phyloP scores from a whole-genome alignment of 2,888 invertebrate species.

The Tetragnatha montana region DNA sequence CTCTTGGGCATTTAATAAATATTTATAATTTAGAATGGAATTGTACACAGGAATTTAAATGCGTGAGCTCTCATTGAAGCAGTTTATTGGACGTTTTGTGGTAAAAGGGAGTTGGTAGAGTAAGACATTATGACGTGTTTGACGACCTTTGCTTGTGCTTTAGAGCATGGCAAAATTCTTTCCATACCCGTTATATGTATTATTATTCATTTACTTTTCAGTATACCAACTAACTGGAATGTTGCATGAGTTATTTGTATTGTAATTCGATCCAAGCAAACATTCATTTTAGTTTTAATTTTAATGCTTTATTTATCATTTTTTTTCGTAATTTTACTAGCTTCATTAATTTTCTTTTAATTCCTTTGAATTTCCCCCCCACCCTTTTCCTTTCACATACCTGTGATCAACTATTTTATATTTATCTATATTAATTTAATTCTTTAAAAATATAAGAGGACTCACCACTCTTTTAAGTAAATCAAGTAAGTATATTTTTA shows the following conservation, averaged over 20 bases:
- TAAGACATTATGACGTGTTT: not conserved
- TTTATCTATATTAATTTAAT: not conserved
- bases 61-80: too few relatives aligned
- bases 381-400: not conserved
- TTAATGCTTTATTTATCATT: not conserved
- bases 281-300: slow-evolving; percentile 11
- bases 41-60: too few relatives aligned
- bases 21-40: too few relatives aligned
- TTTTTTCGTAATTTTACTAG: not conserved
- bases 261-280: slow-evolving; percentile 1
- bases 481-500: too few relatives aligned
- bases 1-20: too few relatives aligned
- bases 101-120: too few relatives aligned
- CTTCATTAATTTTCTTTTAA: not conserved
- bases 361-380: not conserved
- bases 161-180: slow-evolving; percentile 37
- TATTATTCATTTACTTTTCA: not conserved
- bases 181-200: not conserved
- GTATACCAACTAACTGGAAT: not conserved
- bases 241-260: slow-evolving; percentile 8
- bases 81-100: too few relatives aligned
- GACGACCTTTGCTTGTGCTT: slow-evolving; percentile 30
- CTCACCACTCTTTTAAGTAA: too few relatives aligned
- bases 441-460: too few relatives aligned
- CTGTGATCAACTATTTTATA: slow-evolving; percentile 13